Percentiles rank a stretch among this genome's conserved stretches.
Evolutionary conservation across 2,113 vertebrate genomes (phyloP).

Genomic region (Zosterops lateralis): DNA sequence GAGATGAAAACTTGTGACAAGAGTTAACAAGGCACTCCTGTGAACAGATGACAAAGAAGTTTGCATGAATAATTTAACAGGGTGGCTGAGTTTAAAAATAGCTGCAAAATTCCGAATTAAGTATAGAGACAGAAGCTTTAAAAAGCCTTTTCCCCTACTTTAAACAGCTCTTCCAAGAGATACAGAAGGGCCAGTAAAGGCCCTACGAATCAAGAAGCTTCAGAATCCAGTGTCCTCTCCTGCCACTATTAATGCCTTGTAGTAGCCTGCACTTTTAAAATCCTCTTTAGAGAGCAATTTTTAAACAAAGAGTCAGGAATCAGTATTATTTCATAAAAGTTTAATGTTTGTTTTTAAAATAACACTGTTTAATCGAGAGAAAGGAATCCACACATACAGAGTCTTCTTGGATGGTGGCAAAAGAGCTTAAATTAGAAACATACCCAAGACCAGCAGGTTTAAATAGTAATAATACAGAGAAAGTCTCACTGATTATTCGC

Average conservation of each 20-base stretch:
- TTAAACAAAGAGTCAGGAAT: constrained; percentile 37
- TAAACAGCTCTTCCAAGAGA: not conserved
- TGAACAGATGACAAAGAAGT: not conserved
- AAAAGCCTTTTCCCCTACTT: not conserved
- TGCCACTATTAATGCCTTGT: not conserved
- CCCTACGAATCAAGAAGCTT: not conserved
- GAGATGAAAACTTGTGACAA: not conserved
- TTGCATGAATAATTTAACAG: constrained; percentile 5
- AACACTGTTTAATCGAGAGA: not conserved
- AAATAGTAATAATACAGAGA: not conserved
- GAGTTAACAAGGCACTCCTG: not conserved
- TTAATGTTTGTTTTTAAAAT: constrained; percentile 47
- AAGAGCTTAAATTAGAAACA: not conserved
- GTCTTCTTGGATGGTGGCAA: not conserved
- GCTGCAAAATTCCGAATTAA: not conserved
- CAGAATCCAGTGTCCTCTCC: not conserved
- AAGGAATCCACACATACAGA: not conserved
- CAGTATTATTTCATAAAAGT: constrained; percentile 1
- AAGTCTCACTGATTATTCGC: not conserved
- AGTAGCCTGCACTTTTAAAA: not conserved
- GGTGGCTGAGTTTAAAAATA: not conserved
- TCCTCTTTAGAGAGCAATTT: not conserved
- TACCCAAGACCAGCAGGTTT: not conserved
- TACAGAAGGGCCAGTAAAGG: not conserved
- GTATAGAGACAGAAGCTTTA: not conserved